Conservation (phyloP, 2,888 invertebrate genomes). For the Nephrocerus scutellatus region DNA sequence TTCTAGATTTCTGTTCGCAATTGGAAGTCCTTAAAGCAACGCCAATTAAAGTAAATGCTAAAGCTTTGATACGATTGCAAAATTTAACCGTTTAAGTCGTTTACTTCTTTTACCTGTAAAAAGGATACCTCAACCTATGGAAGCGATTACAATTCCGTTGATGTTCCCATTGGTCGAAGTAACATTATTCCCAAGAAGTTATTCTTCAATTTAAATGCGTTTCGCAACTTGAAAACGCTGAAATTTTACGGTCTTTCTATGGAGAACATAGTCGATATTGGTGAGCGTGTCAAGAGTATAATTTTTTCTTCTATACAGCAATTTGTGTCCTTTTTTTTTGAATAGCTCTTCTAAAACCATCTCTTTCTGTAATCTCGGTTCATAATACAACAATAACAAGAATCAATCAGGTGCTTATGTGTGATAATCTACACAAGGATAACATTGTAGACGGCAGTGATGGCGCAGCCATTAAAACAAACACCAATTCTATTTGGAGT, state of each 20-base stretch:
- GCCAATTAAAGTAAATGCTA: slow-evolving; percentile 34
- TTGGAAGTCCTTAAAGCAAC: slow-evolving; percentile 52
- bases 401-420: slow-evolving; percentile 73
- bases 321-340: neutral
- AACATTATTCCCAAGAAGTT: slow-evolving; percentile 77
- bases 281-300: slow-evolving; percentile 9
- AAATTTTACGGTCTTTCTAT: slow-evolving; percentile 63
- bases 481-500: slow-evolving; percentile 52
- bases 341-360: slow-evolving; percentile 37
- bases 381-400: slow-evolving; percentile 43
- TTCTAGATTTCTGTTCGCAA: slow-evolving; percentile 80
- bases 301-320: neutral
- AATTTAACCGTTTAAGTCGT: neutral
- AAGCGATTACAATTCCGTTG: slow-evolving; percentile 41
- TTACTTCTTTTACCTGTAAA: neutral
- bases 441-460: slow-evolving; percentile 1
- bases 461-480: slow-evolving; percentile 31
- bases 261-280: slow-evolving; percentile 58
- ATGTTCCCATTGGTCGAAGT: slow-evolving; percentile 64
- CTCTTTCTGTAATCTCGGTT: slow-evolving; percentile 48
- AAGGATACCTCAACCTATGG: slow-evolving; percentile 29
- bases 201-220: slow-evolving; percentile 72
- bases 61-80: neutral
- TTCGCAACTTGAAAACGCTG: slow-evolving; percentile 69
- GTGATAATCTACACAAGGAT: slow-evolving; percentile 74